Conservation (phyloP, 2,797 vertebrate species). For the Pitangus sulphuratus region DNA sequence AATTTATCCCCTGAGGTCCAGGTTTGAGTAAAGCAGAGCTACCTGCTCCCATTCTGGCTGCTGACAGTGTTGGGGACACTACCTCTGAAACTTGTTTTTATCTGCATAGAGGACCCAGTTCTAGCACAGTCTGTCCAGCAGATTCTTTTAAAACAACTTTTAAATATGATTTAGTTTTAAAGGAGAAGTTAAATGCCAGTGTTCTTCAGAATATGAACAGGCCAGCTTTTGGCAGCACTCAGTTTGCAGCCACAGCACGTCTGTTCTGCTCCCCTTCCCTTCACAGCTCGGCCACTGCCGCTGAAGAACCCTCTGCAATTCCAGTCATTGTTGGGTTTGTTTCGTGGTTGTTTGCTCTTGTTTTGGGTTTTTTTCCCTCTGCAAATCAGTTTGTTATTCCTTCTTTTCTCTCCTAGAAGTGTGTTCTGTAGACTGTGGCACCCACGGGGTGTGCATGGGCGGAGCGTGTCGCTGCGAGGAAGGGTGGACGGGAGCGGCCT, state of each 20-base stretch:
- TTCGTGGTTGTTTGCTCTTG: too few species aligned
- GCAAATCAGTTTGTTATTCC: neutral
- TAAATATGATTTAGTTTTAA: neutral
- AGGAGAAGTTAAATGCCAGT: neutral
- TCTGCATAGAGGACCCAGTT: rapidly evolving
- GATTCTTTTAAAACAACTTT: neutral
- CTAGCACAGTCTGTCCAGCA: neutral
- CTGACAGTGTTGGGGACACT: neutral
- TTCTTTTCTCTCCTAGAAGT: constrained; percentile 85
- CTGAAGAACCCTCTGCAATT: constrained; percentile 23
- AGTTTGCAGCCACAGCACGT: rapidly evolving
- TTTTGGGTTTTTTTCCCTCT: neutral
- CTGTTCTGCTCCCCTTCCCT: rapidly evolving
- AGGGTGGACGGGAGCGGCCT: constrained; percentile 94
- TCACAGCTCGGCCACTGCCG: rapidly evolving
- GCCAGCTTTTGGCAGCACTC: neutral
- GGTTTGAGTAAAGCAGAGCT: neutral
- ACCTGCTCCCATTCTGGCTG: neutral
- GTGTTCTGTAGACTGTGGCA: constrained; percentile 97
- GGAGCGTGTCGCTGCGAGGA: constrained; percentile 97
- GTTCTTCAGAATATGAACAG: rapidly evolving
- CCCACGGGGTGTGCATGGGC: constrained; percentile 96
- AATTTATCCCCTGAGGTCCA: neutral
- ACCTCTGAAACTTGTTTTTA: neutral
- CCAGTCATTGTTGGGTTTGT: neutral